Evolutionary conservation across 2,888 invertebrate genomes (phyloP), one percentile per base, ranked within the genome.

Genomic region (Drepana falcataria): DNA sequence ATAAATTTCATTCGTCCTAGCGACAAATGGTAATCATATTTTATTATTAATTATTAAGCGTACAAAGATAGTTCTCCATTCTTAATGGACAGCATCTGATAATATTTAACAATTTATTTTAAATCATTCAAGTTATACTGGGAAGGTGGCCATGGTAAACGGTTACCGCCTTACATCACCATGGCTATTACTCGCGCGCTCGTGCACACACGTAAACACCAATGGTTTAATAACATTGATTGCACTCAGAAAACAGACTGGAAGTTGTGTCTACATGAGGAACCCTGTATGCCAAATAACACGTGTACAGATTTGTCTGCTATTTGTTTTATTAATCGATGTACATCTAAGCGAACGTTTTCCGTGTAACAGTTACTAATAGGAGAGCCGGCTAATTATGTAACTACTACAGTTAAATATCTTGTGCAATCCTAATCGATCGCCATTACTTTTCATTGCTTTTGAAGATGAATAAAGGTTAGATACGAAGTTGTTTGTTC

Each of bases 311-410:
- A 69, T 63, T 68, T 61, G 65, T 69, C 75, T 72, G 69, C 67
- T 77, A 69, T 77, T 75, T 71, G 71, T 75, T 75, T 73, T 72
- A 76, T 75, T 77, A 77, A 77, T 77, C 75, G 66, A 64, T 65
- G 68, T 75, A 76, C 77, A 75, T 63, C 66, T 66, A 37, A 73
- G 73, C 77, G 70, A 77, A 77, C 73, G 77, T 75, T 77, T 74
- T 75, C 73, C 71, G 69, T 66, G 69, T 69, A 73, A 66, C 77
- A 75, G 77, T 73, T 73, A 76, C 73, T 73, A 77, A 76, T 77
- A 66, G 69, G 65, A 69, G 70, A 66, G 77, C 65, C 60, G 65
- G 73, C 75, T 77, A 77, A 77, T 77, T 77, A 77, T 74, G 77
- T 76, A 77, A 75, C 69, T 69, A 53, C 65, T 69, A 53, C 65